Evolutionary conservation across 2,113 vertebrate species (phyloP).

Genomic region (Bubo bubo): DNA sequence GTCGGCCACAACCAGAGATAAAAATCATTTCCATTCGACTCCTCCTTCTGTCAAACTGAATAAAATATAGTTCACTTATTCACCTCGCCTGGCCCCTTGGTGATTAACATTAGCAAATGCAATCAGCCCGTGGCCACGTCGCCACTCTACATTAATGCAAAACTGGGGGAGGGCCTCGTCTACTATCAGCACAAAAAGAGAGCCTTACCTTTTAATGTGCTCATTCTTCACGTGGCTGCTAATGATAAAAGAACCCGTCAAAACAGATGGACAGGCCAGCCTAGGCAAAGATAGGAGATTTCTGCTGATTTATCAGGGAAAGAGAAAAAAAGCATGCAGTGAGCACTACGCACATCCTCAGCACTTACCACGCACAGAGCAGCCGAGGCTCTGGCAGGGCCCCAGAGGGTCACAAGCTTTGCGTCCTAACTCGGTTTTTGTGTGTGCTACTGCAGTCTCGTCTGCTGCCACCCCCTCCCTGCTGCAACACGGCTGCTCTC

Average conservation of each 20-base stretch:
- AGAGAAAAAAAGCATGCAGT: neutral
- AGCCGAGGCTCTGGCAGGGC: neutral
- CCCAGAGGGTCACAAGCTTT: neutral
- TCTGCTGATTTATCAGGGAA: neutral
- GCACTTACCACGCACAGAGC: neutral
- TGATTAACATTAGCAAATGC: slow-evolving; percentile 51
- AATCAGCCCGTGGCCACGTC: slow-evolving; percentile 37
- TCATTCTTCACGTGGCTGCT: slow-evolving; percentile 22
- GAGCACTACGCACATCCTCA: neutral
- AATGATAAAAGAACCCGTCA: slow-evolving; percentile 33
- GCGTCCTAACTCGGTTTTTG: neutral
- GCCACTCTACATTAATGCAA: neutral
- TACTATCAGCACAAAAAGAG: neutral
- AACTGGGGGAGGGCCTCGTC: neutral
- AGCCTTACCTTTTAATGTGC: slow-evolving; percentile 1
- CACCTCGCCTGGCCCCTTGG: slow-evolving; percentile 35
- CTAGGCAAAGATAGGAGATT: neutral
- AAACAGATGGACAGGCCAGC: slow-evolving; percentile 4
- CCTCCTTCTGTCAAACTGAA: slow-evolving; percentile 56
- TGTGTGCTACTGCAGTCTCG: neutral
- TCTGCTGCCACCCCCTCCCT: neutral
- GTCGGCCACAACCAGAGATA: slow-evolving; percentile 26
- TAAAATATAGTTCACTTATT: slow-evolving; percentile 48
- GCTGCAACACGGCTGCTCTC: neutral
- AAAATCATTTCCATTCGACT: slow-evolving; percentile 42